Percentiles rank a stretch among this genome's conserved stretches.
These are phyloP conservation scores for Egretta garzetta DNA, from an alignment of 2,113 vertebrate genomes.

Conservation along the genomic window DNA sequence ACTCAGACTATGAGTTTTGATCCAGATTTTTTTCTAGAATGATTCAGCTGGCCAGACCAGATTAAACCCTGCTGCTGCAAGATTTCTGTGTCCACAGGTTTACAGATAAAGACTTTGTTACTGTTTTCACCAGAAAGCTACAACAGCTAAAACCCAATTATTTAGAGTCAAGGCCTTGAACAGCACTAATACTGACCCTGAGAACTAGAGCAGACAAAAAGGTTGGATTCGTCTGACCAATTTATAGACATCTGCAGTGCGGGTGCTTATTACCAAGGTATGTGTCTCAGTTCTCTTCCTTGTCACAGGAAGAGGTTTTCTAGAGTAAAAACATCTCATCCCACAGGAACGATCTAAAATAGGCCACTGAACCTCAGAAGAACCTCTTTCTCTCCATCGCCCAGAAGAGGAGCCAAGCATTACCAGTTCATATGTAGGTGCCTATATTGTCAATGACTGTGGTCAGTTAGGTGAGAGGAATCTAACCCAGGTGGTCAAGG, in stretches of 20 bases:
- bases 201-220: not conserved
- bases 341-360: not conserved
- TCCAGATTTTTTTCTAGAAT: not conserved
- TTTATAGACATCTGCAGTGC: not conserved
- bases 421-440: rapidly evolving
- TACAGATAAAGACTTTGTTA: not conserved
- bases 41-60: not conserved
- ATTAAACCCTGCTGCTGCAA: not conserved
- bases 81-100: not conserved
- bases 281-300: not conserved
- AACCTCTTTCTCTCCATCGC: not conserved
- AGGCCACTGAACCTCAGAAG: not conserved
- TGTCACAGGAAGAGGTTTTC: not conserved
- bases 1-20: not conserved
- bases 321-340: not conserved
- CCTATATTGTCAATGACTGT: not conserved
- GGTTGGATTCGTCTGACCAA: not conserved
- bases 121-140: not conserved
- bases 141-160: not conserved
- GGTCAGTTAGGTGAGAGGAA: not conserved
- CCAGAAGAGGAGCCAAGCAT: not conserved
- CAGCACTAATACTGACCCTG: not conserved
- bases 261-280: not conserved
- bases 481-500: not conserved
- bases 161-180: not conserved